Base-by-base conservation (phyloP, 2,888 invertebrate genomes). In the Deladenus siricidicola region DNA sequence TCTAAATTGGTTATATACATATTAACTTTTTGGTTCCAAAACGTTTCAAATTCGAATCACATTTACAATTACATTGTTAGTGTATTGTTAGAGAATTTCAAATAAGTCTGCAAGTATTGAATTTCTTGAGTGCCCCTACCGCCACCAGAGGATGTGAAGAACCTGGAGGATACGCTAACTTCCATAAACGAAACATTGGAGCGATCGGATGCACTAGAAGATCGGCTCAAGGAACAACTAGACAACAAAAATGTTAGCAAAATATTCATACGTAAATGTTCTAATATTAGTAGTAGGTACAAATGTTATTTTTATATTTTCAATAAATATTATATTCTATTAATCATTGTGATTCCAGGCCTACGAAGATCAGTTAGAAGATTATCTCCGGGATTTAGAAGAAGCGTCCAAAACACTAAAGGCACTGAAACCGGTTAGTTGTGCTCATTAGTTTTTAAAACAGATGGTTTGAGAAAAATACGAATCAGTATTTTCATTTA, bases 281-380 rank as follows among this genome's bases (percentile, higher is more conserved):
- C 14, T 34, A 34, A 34, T 10, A 10, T 6, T 10, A 34, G 14
- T 10, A 34, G 6, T 10, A 34, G 39, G 39, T 10, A 34, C 14
- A 34, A 34, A n/a, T n/a, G n/a, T n/a, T n/a, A n/a, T n/a, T n/a
- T n/a, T n/a, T n/a, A n/a, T n/a, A n/a, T n/a, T n/a, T n/a, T n/a
- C n/a, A n/a, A n/a, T n/a, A n/a, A n/a, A n/a, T n/a, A n/a, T n/a
- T n/a, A n/a, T n/a, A n/a, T n/a, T n/a, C n/a, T n/a, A n/a, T 24
- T 8, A 19, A 47, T 21, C 29, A 8, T 30, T n/a, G 14, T 21
- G 19, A n/a, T 17, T 30, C 52, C 17, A 61, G 62, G 52, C 57
- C 17, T 61, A 50, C 30, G 62, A 47, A n/a, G 62, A 61, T 39
- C 58, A 58, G 21, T 43, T 61, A 17, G 62, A 61, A 24, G 62